Percentiles rank a stretch among this genome's conserved stretches.
These are phyloP conservation scores for Drosophila aldrichi DNA, from an alignment of 2,888 invertebrate genomes.

Conservation along the genomic window DNA sequence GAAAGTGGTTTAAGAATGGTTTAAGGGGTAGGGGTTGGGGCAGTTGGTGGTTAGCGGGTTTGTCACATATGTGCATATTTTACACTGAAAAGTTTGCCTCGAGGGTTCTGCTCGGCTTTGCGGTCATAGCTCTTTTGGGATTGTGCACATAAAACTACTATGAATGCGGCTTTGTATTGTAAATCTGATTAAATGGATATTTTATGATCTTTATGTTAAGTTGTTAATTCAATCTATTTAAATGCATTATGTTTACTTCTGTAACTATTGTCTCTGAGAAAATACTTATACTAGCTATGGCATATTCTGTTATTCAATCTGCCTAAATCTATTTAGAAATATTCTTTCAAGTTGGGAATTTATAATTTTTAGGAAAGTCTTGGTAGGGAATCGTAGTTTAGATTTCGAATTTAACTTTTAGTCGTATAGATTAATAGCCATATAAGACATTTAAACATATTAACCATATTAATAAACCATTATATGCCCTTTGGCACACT, in stretches of 20 bases:
- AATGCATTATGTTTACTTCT: background rate
- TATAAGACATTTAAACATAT: no score
- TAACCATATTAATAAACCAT: background rate
- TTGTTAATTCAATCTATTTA: background rate
- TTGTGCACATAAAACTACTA: conserved; percentile 2
- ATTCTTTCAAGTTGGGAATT: no score
- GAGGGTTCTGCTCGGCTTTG: conserved; percentile 3
- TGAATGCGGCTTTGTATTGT: background rate
- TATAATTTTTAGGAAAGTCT: no score
- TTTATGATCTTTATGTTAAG: conserved; percentile 6
- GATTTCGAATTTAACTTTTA: no score
- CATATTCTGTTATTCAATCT: no score
- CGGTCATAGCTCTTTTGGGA: conserved; percentile 11
- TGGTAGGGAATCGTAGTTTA: no score
- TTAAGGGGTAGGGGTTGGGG: background rate
- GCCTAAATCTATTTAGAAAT: no score
- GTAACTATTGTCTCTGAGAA: no score
- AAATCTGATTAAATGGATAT: conserved; percentile 29
- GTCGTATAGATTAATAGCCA: no score
- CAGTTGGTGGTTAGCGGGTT: conserved; percentile 15
- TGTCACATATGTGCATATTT: conserved; percentile 71
- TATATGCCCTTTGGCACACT: background rate
- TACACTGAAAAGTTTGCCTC: conserved; percentile 19
- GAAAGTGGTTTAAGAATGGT: conserved; percentile 15
- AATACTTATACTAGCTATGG: no score